Percentiles rank a stretch among this genome's conserved stretches.
phyloP scores from a whole-genome alignment of 2,797 vertebrate genomes.

The Margarornis squamiger region DNA sequence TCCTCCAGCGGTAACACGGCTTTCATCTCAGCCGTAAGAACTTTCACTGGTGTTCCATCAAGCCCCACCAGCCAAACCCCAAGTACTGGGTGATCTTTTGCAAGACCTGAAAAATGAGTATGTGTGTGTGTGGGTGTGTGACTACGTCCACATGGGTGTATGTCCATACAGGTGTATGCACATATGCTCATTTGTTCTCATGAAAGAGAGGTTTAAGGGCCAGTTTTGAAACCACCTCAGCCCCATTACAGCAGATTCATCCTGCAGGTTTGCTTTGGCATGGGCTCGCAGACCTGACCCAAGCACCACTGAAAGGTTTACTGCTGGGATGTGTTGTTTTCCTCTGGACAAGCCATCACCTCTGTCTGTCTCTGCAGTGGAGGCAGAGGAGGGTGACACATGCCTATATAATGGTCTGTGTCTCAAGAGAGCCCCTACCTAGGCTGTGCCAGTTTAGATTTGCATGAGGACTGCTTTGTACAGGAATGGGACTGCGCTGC shows the following conservation, averaged over 20 bases:
- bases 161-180: neutral
- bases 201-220: neutral
- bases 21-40: neutral
- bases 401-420: rapidly evolving
- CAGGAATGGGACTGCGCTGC: neutral
- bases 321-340: neutral
- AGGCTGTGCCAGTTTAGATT: neutral
- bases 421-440: neutral
- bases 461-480: rapidly evolving
- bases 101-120: neutral
- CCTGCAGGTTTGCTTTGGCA: neutral
- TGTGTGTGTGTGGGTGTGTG: too few relatives aligned
- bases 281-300: rapidly evolving
- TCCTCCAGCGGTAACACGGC: neutral
- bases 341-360: neutral
- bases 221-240: neutral
- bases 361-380: neutral
- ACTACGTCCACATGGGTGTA: neutral
- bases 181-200: rapidly evolving
- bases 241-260: neutral
- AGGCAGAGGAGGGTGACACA: neutral
- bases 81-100: neutral
- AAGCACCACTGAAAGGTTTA: rapidly evolving
- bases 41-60: neutral
- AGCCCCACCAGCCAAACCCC: neutral